These are phyloP conservation scores for Panurus biarmicus DNA, from an alignment of 2,113 vertebrate genomes.

Conservation along the genomic window DNA sequence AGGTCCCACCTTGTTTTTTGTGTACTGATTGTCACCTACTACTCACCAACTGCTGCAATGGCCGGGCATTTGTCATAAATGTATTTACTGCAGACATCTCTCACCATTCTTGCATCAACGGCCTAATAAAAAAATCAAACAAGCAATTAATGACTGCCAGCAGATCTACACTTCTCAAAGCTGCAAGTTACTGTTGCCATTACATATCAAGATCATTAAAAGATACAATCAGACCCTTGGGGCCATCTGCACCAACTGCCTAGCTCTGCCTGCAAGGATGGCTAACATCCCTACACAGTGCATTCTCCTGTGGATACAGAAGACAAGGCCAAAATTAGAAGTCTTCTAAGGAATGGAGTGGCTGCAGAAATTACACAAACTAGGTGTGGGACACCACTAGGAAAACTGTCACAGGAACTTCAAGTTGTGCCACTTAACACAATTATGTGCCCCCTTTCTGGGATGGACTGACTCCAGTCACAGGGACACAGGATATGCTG, in stretches of 20 bases:
- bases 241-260: not conserved
- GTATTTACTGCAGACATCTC: slow-evolving; percentile 88
- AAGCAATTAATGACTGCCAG: not conserved
- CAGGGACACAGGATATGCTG: not conserved
- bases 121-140: slow-evolving; percentile 69
- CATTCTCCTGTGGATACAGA: not conserved
- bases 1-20: not conserved
- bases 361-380: not conserved
- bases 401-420: not conserved
- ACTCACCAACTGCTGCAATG: slow-evolving; percentile 87
- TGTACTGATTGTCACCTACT: not conserved
- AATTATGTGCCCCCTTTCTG: not conserved
- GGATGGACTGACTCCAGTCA: not conserved
- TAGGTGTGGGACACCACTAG: not conserved
- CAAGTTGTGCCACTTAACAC: not conserved
- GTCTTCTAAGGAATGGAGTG: not conserved
- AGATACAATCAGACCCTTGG: not conserved
- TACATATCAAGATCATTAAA: not conserved
- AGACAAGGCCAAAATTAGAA: not conserved
- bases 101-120: slow-evolving; percentile 79
- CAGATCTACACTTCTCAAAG: not conserved
- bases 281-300: not conserved
- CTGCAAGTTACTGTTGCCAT: not conserved
- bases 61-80: slow-evolving; percentile 95
- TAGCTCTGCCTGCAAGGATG: not conserved